A percentile compares a stretch with the other conserved stretches of the same genome.
Evolutionary conservation across 2,113 vertebrate species (phyloP).

Genomic region (Dasyornis broadbenti): DNA sequence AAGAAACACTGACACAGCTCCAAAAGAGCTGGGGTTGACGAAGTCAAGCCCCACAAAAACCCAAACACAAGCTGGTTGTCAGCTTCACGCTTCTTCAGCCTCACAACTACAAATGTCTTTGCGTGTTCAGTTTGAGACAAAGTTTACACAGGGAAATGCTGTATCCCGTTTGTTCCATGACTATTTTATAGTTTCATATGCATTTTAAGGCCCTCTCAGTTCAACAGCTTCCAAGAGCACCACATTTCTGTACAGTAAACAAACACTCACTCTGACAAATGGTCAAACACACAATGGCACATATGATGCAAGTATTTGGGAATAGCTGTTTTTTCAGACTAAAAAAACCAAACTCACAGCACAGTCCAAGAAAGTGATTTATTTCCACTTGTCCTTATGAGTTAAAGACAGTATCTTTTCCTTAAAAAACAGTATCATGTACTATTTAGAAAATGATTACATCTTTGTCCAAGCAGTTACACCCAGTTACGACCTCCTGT

Average conservation of each 20-base stretch:
- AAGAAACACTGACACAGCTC: not conserved
- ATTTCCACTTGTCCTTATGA: slow-evolving; percentile 69
- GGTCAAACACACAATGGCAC: not conserved
- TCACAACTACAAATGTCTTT: not conserved
- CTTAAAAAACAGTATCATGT: slow-evolving; percentile 69
- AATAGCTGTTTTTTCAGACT: not conserved
- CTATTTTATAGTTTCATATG: not conserved
- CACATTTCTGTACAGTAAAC: not conserved
- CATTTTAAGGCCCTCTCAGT: not conserved
- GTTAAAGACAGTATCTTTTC: slow-evolving; percentile 68
- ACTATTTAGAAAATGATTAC: slow-evolving; percentile 70
- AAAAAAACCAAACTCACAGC: not conserved
- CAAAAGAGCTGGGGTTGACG: not conserved
- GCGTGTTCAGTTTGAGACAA: not conserved
- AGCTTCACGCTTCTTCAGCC: not conserved
- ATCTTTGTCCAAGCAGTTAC: slow-evolving; percentile 55
- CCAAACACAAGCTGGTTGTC: not conserved
- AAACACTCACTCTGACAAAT: not conserved
- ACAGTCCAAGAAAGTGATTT: slow-evolving; percentile 62
- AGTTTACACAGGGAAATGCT: accelerated
- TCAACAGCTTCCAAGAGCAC: not conserved
- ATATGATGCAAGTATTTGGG: not conserved
- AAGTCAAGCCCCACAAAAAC: not conserved
- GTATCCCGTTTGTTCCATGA: not conserved
- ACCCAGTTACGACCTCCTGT: not conserved